Percentiles rank a stretch among this genome's conserved stretches.
These are phyloP conservation scores for Redunca redunca DNA, from an alignment of 2,113 vertebrate genomes.

Conservation along the genomic window DNA sequence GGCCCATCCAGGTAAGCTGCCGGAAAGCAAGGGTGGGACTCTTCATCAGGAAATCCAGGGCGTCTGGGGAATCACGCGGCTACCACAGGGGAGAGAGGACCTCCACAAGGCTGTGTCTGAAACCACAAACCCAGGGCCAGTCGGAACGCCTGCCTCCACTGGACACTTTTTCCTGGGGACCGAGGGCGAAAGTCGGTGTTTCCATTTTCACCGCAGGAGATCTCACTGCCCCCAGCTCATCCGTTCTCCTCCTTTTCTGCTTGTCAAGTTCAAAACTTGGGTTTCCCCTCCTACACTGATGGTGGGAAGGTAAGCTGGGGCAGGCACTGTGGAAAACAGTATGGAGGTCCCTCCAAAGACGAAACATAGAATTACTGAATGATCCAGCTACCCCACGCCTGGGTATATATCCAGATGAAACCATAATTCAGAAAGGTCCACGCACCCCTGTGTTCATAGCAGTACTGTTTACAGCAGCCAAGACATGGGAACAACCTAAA, in stretches of 20 bases:
- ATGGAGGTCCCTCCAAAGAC: neutral
- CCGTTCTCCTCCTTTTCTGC: neutral
- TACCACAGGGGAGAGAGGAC: neutral
- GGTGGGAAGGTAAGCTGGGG: neutral
- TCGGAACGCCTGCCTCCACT: neutral
- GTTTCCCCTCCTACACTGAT: neutral
- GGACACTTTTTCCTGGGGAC: constrained; percentile 50
- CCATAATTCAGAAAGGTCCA: neutral
- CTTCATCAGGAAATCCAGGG: constrained; percentile 25
- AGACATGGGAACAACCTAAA: neutral
- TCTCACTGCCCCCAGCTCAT: rapidly evolving
- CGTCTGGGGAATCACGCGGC: neutral
- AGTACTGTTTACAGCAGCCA: neutral
- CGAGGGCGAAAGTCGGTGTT: constrained; percentile 28
- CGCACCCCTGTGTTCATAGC: rapidly evolving
- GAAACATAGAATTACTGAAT: neutral
- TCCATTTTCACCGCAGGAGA: constrained; percentile 16
- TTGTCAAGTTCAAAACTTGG: neutral
- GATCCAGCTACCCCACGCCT: neutral
- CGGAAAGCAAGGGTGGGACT: constrained; percentile 43
- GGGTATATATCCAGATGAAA: neutral
- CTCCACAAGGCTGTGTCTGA: constrained; percentile 37
- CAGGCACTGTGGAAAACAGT: neutral
- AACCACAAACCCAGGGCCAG: constrained; percentile 44
- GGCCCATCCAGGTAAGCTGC: constrained; percentile 17